phyloP scores from a whole-genome alignment of 35 echinoderm and acorn worm genomes.

The Hemicentrotus pulcherrimus region DNA sequence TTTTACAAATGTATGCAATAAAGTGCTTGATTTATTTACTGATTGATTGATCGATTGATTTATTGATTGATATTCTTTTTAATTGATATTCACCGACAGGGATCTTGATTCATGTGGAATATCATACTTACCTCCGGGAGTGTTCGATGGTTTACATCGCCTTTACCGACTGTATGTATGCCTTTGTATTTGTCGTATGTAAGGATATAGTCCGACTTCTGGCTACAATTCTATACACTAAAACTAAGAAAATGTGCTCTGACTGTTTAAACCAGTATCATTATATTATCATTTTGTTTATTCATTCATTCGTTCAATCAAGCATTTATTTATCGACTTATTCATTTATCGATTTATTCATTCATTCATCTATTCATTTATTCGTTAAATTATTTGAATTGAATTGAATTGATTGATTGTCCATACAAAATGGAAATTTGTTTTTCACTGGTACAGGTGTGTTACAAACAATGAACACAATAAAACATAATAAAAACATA shows the following conservation, averaged over 20 bases:
- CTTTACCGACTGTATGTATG: not conserved
- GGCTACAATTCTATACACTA: not conserved
- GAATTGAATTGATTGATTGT: too few species aligned
- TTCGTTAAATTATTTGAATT: too few species aligned
- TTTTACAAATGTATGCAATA: too few species aligned
- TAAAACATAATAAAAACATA: too few species aligned
- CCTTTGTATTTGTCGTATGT: not conserved
- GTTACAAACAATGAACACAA: too few species aligned
- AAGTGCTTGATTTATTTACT: not conserved
- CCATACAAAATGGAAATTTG: too few species aligned
- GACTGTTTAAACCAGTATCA: not conserved
- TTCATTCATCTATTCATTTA: too few species aligned
- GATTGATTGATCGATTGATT: not conserved
- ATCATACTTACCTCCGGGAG: not conserved
- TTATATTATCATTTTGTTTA: not conserved
- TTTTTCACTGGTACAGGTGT: too few species aligned
- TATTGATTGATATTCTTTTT: not conserved
- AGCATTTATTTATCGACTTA: too few species aligned
- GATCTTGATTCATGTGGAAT: not conserved
- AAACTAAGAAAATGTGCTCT: not conserved
- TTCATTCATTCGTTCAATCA: too few species aligned
- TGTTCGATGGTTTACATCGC: not conserved
- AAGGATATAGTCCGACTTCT: not conserved
- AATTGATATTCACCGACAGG: not conserved
- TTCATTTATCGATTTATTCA: too few species aligned